These are phyloP conservation scores for Rhynchonycteris naso DNA, from an alignment of 2,797 vertebrate species.

Conservation along the genomic window DNA sequence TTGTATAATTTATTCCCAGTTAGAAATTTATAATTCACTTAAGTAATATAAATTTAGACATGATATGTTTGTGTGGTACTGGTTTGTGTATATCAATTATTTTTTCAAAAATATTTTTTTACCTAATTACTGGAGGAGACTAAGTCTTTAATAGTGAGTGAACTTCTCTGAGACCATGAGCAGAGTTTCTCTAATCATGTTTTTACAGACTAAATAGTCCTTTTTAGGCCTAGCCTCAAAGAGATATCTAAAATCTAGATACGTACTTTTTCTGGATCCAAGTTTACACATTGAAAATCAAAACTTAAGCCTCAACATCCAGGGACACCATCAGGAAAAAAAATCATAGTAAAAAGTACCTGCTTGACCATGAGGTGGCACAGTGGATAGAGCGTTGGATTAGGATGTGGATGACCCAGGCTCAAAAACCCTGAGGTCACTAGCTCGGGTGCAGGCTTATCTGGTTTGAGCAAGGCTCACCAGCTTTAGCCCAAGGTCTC, in stretches of 20 bases:
- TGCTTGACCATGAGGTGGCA: not conserved
- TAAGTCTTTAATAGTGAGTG: not conserved
- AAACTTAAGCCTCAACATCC: not conserved
- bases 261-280: not conserved
- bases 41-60: conserved; percentile 28
- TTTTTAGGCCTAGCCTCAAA: not conserved
- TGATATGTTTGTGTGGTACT: not conserved
- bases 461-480: too few relatives aligned
- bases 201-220: not conserved
- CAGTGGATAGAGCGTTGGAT: too few relatives aligned
- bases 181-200: not conserved
- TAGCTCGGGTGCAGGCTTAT: too few relatives aligned
- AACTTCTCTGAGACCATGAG: not conserved
- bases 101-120: not conserved
- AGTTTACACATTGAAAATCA: not conserved
- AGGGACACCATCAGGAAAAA: not conserved
- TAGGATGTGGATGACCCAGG: too few relatives aligned
- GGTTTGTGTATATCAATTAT: not conserved
- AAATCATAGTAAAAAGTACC: not conserved
- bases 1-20: not conserved
- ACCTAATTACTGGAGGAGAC: not conserved
- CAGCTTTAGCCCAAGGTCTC: too few relatives aligned
- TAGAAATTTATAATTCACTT: not conserved
- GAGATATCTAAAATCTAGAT: not conserved
- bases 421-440: too few relatives aligned